phyloP scores from a whole-genome alignment of 1,140 invertebrate species.

The Melitaea cinxia region DNA sequence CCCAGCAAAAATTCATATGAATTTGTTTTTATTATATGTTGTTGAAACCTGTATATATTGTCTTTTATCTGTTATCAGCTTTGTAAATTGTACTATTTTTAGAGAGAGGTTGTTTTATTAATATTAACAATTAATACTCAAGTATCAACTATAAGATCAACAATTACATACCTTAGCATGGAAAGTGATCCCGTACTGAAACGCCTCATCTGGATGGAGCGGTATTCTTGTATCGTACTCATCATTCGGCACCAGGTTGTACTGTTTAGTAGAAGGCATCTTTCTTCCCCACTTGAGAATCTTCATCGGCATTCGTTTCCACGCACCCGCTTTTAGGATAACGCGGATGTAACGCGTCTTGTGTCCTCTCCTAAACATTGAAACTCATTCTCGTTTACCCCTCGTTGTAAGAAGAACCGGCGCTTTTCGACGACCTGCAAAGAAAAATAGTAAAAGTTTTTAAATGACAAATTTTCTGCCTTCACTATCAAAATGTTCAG shows the following conservation, averaged over 20 bases:
- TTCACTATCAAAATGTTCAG: no score
- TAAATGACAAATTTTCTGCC: no score
- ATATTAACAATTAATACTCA: neutral
- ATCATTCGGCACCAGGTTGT: constrained; percentile 97
- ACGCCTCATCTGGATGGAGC: constrained; percentile 97
- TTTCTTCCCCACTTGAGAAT: constrained; percentile 78
- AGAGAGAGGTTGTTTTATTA: neutral
- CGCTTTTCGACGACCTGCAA: constrained; percentile 37
- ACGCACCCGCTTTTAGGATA: constrained; percentile 56
- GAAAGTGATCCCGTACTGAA: constrained; percentile 97
- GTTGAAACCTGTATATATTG: no score
- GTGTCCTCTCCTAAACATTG: constrained; percentile 63
- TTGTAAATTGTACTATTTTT: no score
- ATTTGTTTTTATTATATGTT: no score
- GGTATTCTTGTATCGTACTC: constrained; percentile 97
- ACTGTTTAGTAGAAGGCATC: constrained; percentile 94
- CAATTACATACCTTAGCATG: constrained; percentile 93
- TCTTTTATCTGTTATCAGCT: no score
- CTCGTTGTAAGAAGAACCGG: constrained; percentile 23
- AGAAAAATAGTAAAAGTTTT: constrained; percentile 11
- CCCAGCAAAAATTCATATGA: no score
- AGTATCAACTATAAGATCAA: neutral
- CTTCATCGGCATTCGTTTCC: constrained; percentile 70
- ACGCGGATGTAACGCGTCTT: constrained; percentile 63
- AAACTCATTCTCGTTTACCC: constrained; percentile 38